Base-by-base conservation (phyloP, 2,888 invertebrate species). In the Ennomos erosarius region DNA sequence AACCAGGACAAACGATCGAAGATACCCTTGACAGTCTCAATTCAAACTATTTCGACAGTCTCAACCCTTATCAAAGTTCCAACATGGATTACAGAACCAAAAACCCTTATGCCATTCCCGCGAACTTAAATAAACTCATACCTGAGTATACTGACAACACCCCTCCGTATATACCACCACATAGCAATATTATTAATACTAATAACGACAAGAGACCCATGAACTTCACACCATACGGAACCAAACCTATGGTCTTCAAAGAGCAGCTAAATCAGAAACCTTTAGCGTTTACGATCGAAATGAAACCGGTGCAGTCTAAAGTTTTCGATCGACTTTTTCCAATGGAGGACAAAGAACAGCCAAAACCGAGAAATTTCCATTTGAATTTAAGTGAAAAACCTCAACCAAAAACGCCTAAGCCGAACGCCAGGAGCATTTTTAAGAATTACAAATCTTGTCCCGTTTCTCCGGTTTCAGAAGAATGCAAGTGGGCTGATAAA, bases 381-480 rank as follows among this genome's bases (percentile, higher is more conserved):
- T 74, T 93, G 35, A 88, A 87, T 66, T 70, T 93, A 1, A 86
- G 79, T 2, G 87, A 89, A 1, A 90, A 91, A 69, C 84, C 84
- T 1, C 84, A 84, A 56, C 75, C 77, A 0, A 87, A 85, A 69
- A 70, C 78, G 0, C 73, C 81, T 0, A 92, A 92, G 67, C 82
- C 90, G 0, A 88, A 84, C 35, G 79, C 87, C 9, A 80, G 93
- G 10, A 94, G 94, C 70, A 94, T 94, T 54, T 89, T 94, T 46
- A 94, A 94, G 68, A 94, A 94, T 69, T 94, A 96, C 66, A 96
- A 96, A 73, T 96, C 96, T 5, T 94, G 97, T 68, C 97, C 97
- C 0, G 96, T 97, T 0, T 96, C 96, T 0, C 97, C 97, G 0
- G 96, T 97, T 0, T 96, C 95, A 52, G 97, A 97, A 76, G 96